These are phyloP conservation scores for Sebastiscus albofasciatus DNA, from an alignment of 2,797 vertebrate genomes.

Conservation along the genomic window DNA sequence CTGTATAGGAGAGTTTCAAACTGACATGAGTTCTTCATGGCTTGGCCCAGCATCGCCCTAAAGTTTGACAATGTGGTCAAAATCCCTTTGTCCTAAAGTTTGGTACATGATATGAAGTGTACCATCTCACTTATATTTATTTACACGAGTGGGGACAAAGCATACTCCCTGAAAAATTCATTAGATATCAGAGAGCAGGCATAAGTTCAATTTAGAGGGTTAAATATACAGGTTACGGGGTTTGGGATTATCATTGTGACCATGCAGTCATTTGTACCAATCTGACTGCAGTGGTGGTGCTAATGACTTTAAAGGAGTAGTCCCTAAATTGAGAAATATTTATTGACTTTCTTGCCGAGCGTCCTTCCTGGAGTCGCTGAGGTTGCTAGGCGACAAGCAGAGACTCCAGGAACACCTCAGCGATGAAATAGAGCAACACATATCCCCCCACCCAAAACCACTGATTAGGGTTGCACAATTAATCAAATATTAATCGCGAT, in stretches of 20 bases:
- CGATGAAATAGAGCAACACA: background rate
- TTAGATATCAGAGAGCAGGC: background rate
- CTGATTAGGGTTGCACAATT: too few species aligned
- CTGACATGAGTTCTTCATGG: slow-evolving; percentile 1
- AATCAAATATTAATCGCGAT: too few species aligned
- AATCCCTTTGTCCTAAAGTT: slow-evolving; percentile 53
- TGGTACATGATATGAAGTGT: background rate
- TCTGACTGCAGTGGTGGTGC: background rate
- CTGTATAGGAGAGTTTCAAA: background rate
- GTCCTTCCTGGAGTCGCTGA: background rate
- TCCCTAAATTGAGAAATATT: background rate
- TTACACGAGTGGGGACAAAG: slow-evolving; percentile 54
- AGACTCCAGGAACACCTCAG: background rate
- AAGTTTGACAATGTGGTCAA: slow-evolving; percentile 31
- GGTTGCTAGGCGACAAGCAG: background rate
- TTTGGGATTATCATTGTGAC: slow-evolving; percentile 1
- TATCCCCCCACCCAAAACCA: background rate
- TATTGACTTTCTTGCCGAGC: background rate
- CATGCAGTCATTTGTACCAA: slow-evolving; percentile 2
- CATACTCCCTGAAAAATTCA: background rate
- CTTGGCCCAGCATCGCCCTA: slow-evolving; percentile 32
- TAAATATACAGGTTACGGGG: slow-evolving; percentile 3
- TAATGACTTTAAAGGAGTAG: background rate
- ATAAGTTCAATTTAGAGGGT: background rate
- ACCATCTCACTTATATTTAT: slow-evolving; percentile 51